Conservation (phyloP, 1,140 invertebrate species). For the Panagrolaimus sp. region DNA sequence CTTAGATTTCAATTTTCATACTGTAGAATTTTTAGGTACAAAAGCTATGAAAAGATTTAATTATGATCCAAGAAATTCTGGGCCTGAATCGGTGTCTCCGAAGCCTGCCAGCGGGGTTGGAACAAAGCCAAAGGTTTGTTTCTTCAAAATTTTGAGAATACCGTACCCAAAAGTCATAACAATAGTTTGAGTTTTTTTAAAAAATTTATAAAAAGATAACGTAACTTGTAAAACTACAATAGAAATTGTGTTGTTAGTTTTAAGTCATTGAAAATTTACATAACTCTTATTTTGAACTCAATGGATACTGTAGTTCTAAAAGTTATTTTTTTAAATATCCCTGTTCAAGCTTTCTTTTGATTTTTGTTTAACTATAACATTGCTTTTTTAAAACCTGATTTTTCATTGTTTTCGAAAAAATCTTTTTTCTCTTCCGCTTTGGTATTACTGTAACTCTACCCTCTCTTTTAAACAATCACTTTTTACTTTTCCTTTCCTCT, state of each 20-base stretch:
- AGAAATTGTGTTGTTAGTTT: no score
- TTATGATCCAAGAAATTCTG: neutral
- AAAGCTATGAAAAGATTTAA: constrained; percentile 32
- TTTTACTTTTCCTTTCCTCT: neutral
- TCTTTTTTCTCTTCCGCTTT: no score
- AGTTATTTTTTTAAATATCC: neutral
- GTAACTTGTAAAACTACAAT: no score
- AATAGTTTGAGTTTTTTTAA: no score
- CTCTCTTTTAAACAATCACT: neutral
- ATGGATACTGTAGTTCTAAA: constrained; percentile 37
- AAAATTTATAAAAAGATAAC: no score
- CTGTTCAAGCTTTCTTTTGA: neutral
- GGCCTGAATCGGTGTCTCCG: neutral
- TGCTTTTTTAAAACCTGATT: neutral
- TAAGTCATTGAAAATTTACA: no score
- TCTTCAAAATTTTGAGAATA: no score
- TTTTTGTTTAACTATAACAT: neutral
- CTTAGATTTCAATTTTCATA: constrained; percentile 24
- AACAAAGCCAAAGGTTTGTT: constrained; percentile 47
- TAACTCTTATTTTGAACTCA: no score
- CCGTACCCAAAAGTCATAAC: no score
- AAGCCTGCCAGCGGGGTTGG: constrained; percentile 28
- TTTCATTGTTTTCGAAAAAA: neutral
- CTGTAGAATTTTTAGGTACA: constrained; percentile 34
- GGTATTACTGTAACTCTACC: neutral